Evolutionary conservation across 2,888 invertebrate genomes (phyloP).

Genomic region (Tipula vernalis): DNA sequence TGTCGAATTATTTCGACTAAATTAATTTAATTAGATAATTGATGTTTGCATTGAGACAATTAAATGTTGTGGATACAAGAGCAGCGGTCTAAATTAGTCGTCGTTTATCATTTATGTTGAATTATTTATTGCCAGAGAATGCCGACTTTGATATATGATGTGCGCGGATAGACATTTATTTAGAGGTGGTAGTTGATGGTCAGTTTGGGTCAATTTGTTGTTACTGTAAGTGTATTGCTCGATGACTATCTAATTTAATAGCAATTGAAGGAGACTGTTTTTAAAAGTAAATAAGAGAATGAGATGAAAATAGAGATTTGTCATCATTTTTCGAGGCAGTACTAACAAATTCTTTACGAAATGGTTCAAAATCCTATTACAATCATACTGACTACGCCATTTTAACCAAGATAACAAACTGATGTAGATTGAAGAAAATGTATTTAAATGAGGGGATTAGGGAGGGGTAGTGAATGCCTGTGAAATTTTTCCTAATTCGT

Average conservation of each 20-base stretch:
- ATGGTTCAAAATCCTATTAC: too few relatives aligned
- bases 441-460: too few relatives aligned
- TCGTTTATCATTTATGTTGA: not conserved
- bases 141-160: not conserved
- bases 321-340: too few relatives aligned
- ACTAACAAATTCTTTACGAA: too few relatives aligned
- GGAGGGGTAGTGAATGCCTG: too few relatives aligned
- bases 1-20: not conserved
- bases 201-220: not conserved
- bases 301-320: too few relatives aligned
- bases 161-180: not conserved
- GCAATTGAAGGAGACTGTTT: too few relatives aligned
- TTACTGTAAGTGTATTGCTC: not conserved
- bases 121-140: not conserved
- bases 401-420: too few relatives aligned
- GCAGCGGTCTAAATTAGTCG: not conserved
- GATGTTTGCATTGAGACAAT: not conserved
- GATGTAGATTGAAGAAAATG: too few relatives aligned
- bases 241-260: not conserved
- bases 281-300: too few relatives aligned
- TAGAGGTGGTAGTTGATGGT: not conserved
- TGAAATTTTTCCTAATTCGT: too few relatives aligned
- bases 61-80: not conserved
- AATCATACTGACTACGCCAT: too few relatives aligned
- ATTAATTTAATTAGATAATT: conserved; percentile 4